Evolutionary conservation across 2,888 invertebrate species (phyloP), one percentile per base, ranked within the genome.

Genomic region (Tiliacea aurago): DNA sequence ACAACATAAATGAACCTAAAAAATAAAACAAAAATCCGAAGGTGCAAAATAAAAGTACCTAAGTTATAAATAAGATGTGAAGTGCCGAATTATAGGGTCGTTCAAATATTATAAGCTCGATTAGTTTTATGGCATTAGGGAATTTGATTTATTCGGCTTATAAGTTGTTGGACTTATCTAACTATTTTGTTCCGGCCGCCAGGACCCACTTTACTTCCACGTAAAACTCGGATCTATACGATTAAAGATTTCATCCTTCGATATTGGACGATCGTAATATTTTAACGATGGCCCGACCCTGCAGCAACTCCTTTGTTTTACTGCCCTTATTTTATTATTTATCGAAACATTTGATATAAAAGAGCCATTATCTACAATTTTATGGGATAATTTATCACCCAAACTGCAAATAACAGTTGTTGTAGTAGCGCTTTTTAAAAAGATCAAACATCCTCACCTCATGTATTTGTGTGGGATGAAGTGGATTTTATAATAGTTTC

Each of bases 251-350:
- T 94, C 92, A 92, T 94, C 93, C 93, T 87, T 83, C 90, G 95
- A 95, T 95, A 95, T 95, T 91, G 94, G 93, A 89, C 93, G 93
- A 90, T 94, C 95, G 95, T 96, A 95, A 96, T 95, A 95, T 93
- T 95, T 95, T 95, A 95, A 95, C 95, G 94, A 94, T 89, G 87
- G 88, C 90, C 91, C 90, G 86, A 91, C 91, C 93, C 91, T 88
- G 89, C 87, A 90, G 88, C 90, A 85, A 91, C 91, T 94, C 91
- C 93, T 93, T 93, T 94, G 93, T 94, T 95, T 95, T 94, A 94
- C 92, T 94, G 91, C 91, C 90, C 89, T 91, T 91, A 93, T 94
- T 95, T 95, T 95, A 94, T 94, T 95, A 94, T 95, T 94, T 94
- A 95, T 95, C 93, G 93, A 94, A 95, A 95, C 94, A 94, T 94